Percentiles rank a stretch among this genome's conserved stretches.
These are phyloP conservation scores for Baronia brevicornis DNA, from an alignment of 2,888 invertebrate species.

Conservation along the genomic window DNA sequence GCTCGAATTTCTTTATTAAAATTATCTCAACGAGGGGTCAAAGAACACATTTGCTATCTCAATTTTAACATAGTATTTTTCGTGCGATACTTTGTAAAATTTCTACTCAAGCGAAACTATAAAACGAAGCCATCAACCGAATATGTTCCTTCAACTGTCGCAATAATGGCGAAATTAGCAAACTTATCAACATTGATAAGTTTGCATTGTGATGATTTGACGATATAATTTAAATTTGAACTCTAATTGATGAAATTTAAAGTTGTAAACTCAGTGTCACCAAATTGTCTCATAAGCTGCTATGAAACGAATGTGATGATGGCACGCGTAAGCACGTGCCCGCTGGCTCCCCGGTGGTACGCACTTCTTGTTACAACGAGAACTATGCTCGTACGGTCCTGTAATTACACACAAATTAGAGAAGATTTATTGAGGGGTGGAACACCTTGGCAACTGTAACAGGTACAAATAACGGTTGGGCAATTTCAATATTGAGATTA, in stretches of 20 bases:
- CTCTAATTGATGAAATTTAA: constrained; percentile 16
- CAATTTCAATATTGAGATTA: constrained; percentile 68
- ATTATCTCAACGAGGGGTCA: constrained; percentile 61
- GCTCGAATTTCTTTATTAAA: constrained; percentile 61
- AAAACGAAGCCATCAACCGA: constrained; percentile 28
- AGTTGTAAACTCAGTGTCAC: constrained; percentile 25
- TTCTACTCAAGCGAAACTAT: constrained; percentile 27
- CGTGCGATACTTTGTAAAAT: constrained; percentile 53
- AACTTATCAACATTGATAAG: constrained; percentile 30
- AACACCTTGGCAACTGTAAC: constrained; percentile 73
- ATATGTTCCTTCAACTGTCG: constrained; percentile 41
- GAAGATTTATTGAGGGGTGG: constrained; percentile 75
- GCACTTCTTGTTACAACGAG: constrained; percentile 71
- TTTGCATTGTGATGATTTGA: constrained; percentile 30
- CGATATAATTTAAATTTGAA: constrained; percentile 19
- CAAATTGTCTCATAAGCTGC: constrained; percentile 25
- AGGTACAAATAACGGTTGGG: constrained; percentile 72
- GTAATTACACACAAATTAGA: constrained; percentile 77
- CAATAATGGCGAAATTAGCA: constrained; percentile 42
- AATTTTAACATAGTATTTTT: constrained; percentile 41
- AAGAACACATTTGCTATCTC: constrained; percentile 46
- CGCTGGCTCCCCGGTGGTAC: constrained; percentile 65
- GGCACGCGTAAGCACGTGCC: constrained; percentile 73
- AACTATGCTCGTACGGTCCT: constrained; percentile 66
- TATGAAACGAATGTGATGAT: constrained; percentile 20